These are phyloP conservation scores for Pammene fasciana DNA, from an alignment of 2,888 invertebrate genomes.

Conservation along the genomic window DNA sequence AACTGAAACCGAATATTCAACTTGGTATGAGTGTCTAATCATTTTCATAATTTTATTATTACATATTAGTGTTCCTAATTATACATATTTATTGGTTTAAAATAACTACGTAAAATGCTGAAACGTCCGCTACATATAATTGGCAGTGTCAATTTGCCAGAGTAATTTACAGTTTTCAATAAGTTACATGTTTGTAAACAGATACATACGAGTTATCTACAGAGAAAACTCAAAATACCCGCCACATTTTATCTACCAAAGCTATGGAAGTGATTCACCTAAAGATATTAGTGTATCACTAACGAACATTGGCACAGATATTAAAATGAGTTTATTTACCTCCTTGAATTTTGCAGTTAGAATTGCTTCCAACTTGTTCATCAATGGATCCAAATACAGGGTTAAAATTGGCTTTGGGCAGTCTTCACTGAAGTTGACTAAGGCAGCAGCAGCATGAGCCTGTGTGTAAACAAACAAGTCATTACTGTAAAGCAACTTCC, in stretches of 20 bases:
- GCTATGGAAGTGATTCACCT: slow-evolving; percentile 77
- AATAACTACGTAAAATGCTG: too few species aligned
- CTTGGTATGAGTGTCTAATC: neutral
- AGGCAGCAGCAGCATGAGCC: slow-evolving; percentile 94
- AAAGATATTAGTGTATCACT: slow-evolving; percentile 62
- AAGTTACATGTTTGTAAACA: slow-evolving; percentile 67
- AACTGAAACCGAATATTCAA: slow-evolving; percentile 76
- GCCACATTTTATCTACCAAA: slow-evolving; percentile 77
- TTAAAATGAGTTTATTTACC: slow-evolving; percentile 64
- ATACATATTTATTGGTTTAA: too few species aligned
- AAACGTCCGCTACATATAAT: too few species aligned
- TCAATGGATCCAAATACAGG: slow-evolving; percentile 94
- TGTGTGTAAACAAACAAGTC: slow-evolving; percentile 56
- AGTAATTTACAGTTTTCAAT: too few species aligned
- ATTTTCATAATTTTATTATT: too few species aligned
- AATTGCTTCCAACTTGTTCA: slow-evolving; percentile 94
- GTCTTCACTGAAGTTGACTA: slow-evolving; percentile 99
- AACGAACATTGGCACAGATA: slow-evolving; percentile 76
- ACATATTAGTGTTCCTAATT: too few species aligned
- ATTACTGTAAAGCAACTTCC: neutral
- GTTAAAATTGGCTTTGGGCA: slow-evolving; percentile 97
- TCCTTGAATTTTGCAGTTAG: slow-evolving; percentile 97
- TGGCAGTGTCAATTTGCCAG: too few species aligned
- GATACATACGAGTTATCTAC: slow-evolving; percentile 74
- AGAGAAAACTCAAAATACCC: slow-evolving; percentile 71